phyloP scores from a whole-genome alignment of 2,113 vertebrate species.

The Hemiscyllium ocellatum region DNA sequence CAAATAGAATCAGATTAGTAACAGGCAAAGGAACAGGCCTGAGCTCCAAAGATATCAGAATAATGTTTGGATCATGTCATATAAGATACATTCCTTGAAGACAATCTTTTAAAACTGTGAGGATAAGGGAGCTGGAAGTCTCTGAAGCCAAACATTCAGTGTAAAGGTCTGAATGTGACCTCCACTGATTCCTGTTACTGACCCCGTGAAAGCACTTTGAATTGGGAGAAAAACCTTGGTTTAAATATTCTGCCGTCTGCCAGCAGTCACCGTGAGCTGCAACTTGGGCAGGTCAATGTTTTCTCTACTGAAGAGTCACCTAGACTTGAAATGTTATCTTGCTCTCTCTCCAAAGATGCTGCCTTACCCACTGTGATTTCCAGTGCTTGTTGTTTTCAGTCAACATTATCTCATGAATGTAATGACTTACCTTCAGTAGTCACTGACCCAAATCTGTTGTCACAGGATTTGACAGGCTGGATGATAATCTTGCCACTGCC shows the following conservation, averaged over 20 bases:
- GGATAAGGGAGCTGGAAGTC: background rate
- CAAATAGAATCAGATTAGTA: constrained; percentile 18
- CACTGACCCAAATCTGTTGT: background rate
- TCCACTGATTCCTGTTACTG: background rate
- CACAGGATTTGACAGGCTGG: background rate
- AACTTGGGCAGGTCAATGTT: background rate
- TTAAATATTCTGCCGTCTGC: background rate
- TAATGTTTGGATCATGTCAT: background rate
- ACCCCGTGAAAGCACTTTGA: background rate
- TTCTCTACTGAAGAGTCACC: no score
- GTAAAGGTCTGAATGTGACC: background rate
- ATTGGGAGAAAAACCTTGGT: background rate
- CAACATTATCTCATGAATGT: background rate
- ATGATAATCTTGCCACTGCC: no score
- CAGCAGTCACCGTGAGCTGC: background rate
- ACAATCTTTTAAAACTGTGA: background rate
- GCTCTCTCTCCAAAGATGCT: no score
- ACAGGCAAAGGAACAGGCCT: background rate
- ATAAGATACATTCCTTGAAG: background rate
- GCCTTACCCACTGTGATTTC: no score
- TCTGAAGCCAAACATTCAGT: background rate
- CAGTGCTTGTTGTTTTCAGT: no score
- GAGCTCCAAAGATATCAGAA: background rate
- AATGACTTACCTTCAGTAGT: background rate
- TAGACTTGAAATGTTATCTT: no score